These are phyloP conservation scores for Scolopax rusticola DNA, from an alignment of 2,797 vertebrate genomes.

Conservation along the genomic window DNA sequence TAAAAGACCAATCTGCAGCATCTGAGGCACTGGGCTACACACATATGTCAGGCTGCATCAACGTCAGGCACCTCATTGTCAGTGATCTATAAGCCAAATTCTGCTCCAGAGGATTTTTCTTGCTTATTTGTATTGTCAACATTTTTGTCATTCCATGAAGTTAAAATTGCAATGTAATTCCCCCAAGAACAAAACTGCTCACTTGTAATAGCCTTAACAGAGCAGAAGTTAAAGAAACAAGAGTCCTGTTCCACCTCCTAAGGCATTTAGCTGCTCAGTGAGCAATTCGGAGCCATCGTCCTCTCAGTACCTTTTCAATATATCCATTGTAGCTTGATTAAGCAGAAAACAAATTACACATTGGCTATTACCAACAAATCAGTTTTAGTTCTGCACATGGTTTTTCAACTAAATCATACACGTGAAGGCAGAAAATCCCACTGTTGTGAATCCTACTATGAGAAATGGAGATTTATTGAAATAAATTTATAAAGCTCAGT, in stretches of 20 bases:
- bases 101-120: not conserved
- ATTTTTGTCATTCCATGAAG: not conserved
- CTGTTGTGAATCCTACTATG: not conserved
- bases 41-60: not conserved
- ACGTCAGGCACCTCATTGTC: fast-evolving
- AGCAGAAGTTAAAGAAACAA: not conserved
- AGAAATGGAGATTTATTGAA: not conserved
- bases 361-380: not conserved
- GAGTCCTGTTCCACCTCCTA: not conserved
- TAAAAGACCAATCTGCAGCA: not conserved
- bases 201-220: not conserved
- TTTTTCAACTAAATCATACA: not conserved
- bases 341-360: not conserved
- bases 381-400: not conserved
- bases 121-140: not conserved
- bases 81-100: not conserved
- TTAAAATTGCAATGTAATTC: not conserved
- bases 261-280: not conserved
- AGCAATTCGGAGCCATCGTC: not conserved
- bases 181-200: not conserved
- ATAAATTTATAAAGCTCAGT: not conserved
- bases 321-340: not conserved
- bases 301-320: not conserved
- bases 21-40: not conserved
- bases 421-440: not conserved